These are phyloP conservation scores for Pogonus chalceus DNA, from an alignment of 1,140 invertebrate genomes.

Conservation along the genomic window DNA sequence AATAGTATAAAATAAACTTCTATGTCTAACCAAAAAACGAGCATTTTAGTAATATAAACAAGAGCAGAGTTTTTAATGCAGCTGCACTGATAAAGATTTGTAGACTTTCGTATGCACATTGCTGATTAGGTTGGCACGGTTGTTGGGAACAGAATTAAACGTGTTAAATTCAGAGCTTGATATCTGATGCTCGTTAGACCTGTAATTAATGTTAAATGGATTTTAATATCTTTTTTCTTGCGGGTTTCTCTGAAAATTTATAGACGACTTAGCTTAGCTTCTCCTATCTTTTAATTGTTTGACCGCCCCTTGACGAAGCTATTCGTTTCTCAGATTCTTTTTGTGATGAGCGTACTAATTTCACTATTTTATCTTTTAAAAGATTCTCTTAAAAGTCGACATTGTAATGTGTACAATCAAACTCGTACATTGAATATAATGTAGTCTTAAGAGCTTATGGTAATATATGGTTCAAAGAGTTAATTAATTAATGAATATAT, in stretches of 20 bases:
- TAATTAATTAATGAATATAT: no score
- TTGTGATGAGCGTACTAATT: neutral
- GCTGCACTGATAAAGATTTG: neutral
- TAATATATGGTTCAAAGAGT: no score
- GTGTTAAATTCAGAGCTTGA: neutral
- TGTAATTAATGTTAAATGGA: constrained; percentile 7
- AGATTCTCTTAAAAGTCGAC: neutral
- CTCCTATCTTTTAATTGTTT: constrained; percentile 2
- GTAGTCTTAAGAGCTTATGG: no score
- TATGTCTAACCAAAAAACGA: no score
- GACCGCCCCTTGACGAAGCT: neutral
- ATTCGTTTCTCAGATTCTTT: neutral
- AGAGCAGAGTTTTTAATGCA: no score
- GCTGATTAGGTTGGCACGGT: neutral
- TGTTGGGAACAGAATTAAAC: neutral
- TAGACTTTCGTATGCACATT: neutral
- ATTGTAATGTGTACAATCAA: neutral
- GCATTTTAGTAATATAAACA: no score
- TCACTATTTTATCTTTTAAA: no score
- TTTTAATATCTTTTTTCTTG: constrained; percentile 5
- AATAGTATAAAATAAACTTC: no score
- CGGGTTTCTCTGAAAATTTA: neutral
- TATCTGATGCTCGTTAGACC: constrained; percentile 6
- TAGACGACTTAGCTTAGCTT: neutral
- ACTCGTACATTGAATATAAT: neutral